Conservation (phyloP, 1,140 invertebrate genomes). For the Aplysia californica region DNA sequence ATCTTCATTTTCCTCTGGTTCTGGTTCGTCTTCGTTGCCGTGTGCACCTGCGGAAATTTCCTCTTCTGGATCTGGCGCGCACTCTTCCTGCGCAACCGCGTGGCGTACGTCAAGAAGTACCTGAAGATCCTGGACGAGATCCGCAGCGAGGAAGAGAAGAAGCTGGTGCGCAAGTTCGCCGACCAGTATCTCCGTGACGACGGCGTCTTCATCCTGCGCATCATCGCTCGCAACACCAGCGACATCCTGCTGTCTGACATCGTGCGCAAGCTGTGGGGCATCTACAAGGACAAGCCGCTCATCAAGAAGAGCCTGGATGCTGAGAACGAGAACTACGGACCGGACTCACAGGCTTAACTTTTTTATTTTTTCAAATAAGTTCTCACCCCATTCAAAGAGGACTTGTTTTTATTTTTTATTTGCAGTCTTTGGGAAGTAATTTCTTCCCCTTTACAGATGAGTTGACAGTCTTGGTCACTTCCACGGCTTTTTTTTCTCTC, state of each 20-base stretch:
- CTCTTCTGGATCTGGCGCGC: conserved; percentile 58
- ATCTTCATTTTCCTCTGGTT: conserved; percentile 69
- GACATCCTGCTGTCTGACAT: conserved; percentile 63
- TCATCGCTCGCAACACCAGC: conserved; percentile 63
- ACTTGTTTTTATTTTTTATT: no score
- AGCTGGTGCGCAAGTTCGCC: conserved; percentile 53
- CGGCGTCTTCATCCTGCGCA: conserved; percentile 61
- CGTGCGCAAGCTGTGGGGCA: conserved; percentile 58
- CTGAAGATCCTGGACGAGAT: conserved; percentile 55
- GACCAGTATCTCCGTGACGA: conserved; percentile 64
- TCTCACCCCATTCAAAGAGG: no score
- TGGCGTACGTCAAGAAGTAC: conserved; percentile 62
- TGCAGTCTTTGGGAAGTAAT: no score
- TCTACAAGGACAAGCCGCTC: conserved; percentile 56
- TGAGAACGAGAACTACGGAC: conserved; percentile 43
- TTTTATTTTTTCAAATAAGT: no score
- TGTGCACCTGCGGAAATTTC: conserved; percentile 54
- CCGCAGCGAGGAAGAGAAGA: conserved; percentile 52
- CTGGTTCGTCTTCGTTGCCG: conserved; percentile 62
- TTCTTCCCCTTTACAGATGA: no score
- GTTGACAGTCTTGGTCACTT: no score
- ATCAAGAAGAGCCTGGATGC: conserved; percentile 47
- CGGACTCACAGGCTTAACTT: conserved; percentile 37
- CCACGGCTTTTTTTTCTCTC: no score
- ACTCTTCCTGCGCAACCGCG: conserved; percentile 51